Evolutionary conservation across 1,140 invertebrate genomes (phyloP).

Genomic region (Drosophila melanica): DNA sequence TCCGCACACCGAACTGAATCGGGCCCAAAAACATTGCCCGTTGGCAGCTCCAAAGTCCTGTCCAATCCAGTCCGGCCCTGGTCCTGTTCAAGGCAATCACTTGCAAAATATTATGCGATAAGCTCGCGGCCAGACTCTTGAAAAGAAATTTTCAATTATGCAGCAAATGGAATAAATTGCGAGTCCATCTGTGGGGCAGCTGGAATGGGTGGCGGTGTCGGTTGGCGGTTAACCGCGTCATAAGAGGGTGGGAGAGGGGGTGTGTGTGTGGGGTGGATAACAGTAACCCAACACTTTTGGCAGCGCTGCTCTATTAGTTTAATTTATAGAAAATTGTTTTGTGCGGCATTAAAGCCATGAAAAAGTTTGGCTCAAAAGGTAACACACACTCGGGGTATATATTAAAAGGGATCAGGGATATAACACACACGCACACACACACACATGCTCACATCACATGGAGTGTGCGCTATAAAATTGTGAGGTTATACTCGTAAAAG

Average conservation of each 20-base stretch:
- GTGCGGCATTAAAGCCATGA: conserved; percentile 67
- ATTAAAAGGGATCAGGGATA: conserved; percentile 76
- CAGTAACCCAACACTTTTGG: conserved; percentile 14
- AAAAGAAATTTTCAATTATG: conserved; percentile 51
- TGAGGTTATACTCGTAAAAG: conserved; percentile 63
- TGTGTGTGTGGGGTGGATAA: neutral
- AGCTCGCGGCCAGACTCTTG: conserved; percentile 33
- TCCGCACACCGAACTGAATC: neutral
- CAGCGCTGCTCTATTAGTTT: conserved; percentile 51
- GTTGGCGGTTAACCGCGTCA: conserved; percentile 5
- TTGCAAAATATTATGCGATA: conserved; percentile 39
- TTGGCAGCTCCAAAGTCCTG: neutral
- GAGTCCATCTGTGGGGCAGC: conserved; percentile 11
- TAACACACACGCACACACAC: conserved; percentile 20
- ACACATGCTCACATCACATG: conserved; percentile 32
- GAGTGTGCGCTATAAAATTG: conserved; percentile 74
- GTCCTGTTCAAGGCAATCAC: conserved; percentile 34
- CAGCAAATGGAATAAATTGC: conserved; percentile 41
- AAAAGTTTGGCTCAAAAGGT: conserved; percentile 61
- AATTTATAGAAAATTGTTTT: conserved; percentile 82
- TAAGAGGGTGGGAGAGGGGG: conserved; percentile 17
- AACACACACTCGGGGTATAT: conserved; percentile 57
- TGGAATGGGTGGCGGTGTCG: neutral
- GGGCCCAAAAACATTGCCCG: conserved; percentile 11
- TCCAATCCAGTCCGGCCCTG: neutral